Evolutionary conservation across 2,113 vertebrate species (phyloP).

Genomic region (Poicephalus meyeri): DNA sequence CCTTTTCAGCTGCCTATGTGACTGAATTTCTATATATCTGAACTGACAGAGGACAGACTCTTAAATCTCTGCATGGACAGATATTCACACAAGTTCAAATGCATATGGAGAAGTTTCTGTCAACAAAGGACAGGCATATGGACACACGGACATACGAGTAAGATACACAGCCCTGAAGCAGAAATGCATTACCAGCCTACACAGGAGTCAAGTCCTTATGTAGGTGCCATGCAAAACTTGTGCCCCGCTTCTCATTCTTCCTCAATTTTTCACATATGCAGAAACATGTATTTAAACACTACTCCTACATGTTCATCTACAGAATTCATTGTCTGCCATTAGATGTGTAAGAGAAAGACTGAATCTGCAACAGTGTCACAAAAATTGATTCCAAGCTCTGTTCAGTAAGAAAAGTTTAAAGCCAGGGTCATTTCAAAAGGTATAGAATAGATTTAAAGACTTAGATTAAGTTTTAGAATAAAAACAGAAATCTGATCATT

Average conservation of each 20-base stretch:
- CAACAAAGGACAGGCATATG: background rate
- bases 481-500: background rate
- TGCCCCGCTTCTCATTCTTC: background rate
- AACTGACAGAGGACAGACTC: background rate
- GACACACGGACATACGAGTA: background rate
- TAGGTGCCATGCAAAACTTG: background rate
- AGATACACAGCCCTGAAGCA: background rate
- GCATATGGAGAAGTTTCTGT: background rate
- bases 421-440: background rate
- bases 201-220: background rate
- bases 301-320: background rate
- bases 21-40: background rate
- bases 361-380: background rate
- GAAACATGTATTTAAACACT: constrained; percentile 23
- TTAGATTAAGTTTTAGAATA: background rate
- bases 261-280: background rate
- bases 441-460: background rate
- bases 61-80: background rate
- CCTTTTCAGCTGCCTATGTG: background rate
- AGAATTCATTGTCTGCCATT: constrained; percentile 22
- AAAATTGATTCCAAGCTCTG: background rate
- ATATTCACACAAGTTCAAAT: background rate
- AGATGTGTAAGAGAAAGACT: background rate
- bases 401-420: background rate
- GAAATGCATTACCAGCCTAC: background rate